Evolutionary conservation across 2,113 vertebrate species (phyloP).

Genomic region (Meles meles): DNA sequence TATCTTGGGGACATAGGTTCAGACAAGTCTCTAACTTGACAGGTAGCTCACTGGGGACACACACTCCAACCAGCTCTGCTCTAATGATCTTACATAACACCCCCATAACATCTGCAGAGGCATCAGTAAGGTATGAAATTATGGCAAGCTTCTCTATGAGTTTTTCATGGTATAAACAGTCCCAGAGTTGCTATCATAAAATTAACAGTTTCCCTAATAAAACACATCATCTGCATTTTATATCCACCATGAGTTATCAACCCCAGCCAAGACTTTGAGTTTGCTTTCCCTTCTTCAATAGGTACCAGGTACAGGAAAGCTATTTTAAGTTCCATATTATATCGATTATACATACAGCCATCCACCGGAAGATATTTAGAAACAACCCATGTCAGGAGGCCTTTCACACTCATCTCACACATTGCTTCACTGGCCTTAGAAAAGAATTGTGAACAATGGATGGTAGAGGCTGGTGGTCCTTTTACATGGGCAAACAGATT

Average conservation of each 20-base stretch:
- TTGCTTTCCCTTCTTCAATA: background rate
- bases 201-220: background rate
- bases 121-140: background rate
- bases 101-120: background rate
- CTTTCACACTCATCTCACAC: background rate
- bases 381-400: background rate
- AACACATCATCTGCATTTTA: background rate
- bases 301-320: background rate
- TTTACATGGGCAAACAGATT: background rate
- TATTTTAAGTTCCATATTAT: background rate
- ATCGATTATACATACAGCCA: background rate
- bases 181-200: background rate
- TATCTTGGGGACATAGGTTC: background rate
- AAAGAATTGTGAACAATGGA: background rate
- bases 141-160: background rate
- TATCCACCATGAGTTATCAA: background rate
- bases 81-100: background rate
- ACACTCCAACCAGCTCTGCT: background rate
- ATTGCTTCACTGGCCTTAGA: background rate
- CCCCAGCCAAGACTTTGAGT: background rate
- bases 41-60: background rate
- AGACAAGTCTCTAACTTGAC: background rate
- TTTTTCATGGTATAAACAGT: background rate
- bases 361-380: background rate
- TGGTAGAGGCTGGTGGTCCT: background rate